These are phyloP conservation scores for Atrina japonica DNA, from an alignment of 2,888 invertebrate species.

Conservation along the genomic window DNA sequence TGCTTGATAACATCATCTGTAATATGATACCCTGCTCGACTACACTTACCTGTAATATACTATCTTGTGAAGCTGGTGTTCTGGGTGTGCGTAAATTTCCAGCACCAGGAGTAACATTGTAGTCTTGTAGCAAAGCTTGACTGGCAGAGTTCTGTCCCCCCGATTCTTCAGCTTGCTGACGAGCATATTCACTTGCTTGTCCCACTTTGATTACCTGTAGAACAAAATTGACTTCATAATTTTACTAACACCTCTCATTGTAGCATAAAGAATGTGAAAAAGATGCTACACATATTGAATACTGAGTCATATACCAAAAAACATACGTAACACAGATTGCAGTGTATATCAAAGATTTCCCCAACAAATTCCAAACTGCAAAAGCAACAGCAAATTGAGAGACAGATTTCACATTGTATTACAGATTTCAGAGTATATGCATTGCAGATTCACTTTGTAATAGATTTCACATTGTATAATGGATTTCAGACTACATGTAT, in stretches of 20 bases:
- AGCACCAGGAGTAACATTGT: slow-evolving; percentile 86
- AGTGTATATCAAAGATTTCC: neutral
- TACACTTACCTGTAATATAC: slow-evolving; percentile 84
- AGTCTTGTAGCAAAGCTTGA: slow-evolving; percentile 94
- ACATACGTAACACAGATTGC: neutral
- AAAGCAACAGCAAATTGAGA: no score
- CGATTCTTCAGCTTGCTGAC: slow-evolving; percentile 91
- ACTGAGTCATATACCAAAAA: neutral
- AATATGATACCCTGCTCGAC: no score
- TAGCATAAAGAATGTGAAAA: neutral
- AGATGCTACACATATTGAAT: no score
- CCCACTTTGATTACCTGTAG: slow-evolving; percentile 83
- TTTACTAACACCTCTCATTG: neutral
- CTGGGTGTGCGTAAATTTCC: slow-evolving; percentile 87
- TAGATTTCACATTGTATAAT: no score
- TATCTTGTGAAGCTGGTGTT: slow-evolving; percentile 91
- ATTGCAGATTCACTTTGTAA: no score
- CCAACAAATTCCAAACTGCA: no score
- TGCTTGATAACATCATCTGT: no score
- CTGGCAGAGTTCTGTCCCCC: slow-evolving; percentile 87
- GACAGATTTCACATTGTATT: no score
- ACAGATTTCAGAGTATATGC: no score
- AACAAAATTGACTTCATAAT: neutral
- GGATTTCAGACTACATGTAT: no score
- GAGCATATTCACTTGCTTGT: slow-evolving; percentile 82